Base-by-base conservation (phyloP, 2,797 vertebrate genomes). In the Parauchenoglanis punctatus region DNA sequence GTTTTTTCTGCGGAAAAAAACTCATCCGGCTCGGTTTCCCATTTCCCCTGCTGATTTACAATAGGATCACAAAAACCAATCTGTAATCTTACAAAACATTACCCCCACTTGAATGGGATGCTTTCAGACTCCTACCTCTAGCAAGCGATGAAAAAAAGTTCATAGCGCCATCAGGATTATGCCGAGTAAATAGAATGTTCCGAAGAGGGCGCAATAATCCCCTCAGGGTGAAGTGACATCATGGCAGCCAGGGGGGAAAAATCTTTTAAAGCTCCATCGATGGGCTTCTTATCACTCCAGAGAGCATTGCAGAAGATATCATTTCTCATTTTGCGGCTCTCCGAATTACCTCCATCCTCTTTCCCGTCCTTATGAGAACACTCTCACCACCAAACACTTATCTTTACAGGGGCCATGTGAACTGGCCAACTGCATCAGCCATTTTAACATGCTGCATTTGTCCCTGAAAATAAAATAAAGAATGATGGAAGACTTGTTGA, bases 1-100 rank as follows among this genome's bases (percentile, higher is more conserved):
- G 84, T 65, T 86, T 88, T 87, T 28, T 77, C 80, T 46, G 35
- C 58, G 3, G 17, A 81, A 65, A 49, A 23, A 15, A 83, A 54
- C 67, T 76, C 54, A 75, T 87, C 54, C 77, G 20, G 31, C 78
- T 80, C 75, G 7, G 67, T 86, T 84, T 89, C 85, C 86, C 81
- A 86, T 91, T 92, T 92, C 89, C 76, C 85, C 85, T 44, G 70
- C 52, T 86, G 89, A 89, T 88, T 87, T 88, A 86, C 90, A 86
- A 78, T 70, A 84, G 87, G 86, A 84, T 88, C 87, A 75, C 59
- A 85, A 67, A 75, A 88, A 72, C 23, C 76, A 83, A 86, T 85
- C 65, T 88, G 77, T 91, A 91, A 89, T 91, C 90, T 87, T 89
- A 87, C 81, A 88, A 85, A 91, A 88, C 85, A 91, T 90, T 88